These are phyloP conservation scores for Chloroclysta siterata DNA, from an alignment of 2,888 invertebrate species.

Conservation along the genomic window DNA sequence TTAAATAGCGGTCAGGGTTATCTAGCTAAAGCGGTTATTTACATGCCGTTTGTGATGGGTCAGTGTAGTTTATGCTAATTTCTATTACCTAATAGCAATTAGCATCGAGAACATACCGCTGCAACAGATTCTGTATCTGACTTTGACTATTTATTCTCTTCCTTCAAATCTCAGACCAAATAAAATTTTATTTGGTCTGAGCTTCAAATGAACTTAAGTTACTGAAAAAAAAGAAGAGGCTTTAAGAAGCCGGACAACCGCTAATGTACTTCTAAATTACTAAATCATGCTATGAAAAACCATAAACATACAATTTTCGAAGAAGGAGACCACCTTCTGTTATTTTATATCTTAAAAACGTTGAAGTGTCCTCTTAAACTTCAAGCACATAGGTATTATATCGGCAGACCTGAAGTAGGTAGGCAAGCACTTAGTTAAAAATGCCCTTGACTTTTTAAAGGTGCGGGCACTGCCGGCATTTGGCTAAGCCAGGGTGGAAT, in stretches of 20 bases:
- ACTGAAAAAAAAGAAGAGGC: too few relatives aligned
- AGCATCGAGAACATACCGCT: neutral
- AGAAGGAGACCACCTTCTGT: neutral
- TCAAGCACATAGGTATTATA: neutral
- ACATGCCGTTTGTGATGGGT: conserved; percentile 30
- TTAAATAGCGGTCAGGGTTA: conserved; percentile 34
- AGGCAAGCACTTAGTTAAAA: too few relatives aligned
- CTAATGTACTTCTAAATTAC: too few relatives aligned
- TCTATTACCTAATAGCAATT: conserved; percentile 11
- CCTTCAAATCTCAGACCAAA: too few relatives aligned
- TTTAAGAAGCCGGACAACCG: too few relatives aligned
- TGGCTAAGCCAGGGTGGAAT: conserved; percentile 13
- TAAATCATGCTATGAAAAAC: too few relatives aligned
- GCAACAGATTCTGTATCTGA: neutral
- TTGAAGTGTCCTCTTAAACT: neutral
- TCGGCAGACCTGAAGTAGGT: neutral
- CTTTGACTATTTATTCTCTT: neutral
- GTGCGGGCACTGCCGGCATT: conserved; percentile 10
- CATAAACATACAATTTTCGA: too few relatives aligned
- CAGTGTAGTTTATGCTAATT: conserved; percentile 20
- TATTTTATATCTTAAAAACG: neutral
- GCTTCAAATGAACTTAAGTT: too few relatives aligned
- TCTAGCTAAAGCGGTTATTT: conserved; percentile 34
- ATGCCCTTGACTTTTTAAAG: conserved; percentile 18
- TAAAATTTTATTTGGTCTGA: too few relatives aligned